A percentile compares a stretch with the other conserved stretches of the same genome.
Evolutionary conservation across 2,797 vertebrate genomes (phyloP).

Genomic region (Urophycis tenuis): DNA sequence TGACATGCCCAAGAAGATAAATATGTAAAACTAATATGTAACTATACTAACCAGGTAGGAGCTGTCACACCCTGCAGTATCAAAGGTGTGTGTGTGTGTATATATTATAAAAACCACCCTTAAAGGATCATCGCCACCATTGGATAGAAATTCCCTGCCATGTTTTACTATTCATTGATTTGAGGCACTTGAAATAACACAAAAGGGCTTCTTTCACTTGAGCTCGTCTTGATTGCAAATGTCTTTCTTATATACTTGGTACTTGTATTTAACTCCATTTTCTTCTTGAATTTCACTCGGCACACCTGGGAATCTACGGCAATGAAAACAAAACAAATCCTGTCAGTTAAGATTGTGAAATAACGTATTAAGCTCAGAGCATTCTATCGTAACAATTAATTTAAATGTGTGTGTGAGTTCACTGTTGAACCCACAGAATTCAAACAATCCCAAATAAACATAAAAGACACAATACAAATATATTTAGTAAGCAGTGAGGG

Average conservation of each 20-base stretch:
- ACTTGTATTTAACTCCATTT: slow-evolving; percentile 71
- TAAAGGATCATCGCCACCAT: no score
- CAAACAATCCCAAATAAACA: neutral
- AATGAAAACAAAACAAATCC: neutral
- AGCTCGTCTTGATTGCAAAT: neutral
- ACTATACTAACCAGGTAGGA: no score
- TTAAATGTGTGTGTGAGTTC: neutral
- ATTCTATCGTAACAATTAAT: neutral
- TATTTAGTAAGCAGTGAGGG: neutral
- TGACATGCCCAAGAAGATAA: no score
- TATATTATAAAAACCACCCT: no score
- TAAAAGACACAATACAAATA: neutral
- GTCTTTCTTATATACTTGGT: slow-evolving; percentile 71
- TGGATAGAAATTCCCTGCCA: neutral
- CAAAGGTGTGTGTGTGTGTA: no score
- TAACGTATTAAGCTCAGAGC: neutral
- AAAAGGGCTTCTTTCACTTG: neutral
- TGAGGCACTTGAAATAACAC: slow-evolving; percentile 16
- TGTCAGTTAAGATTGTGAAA: neutral
- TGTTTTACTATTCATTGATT: slow-evolving; percentile 30
- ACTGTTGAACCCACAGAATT: neutral
- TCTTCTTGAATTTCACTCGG: slow-evolving; percentile 72
- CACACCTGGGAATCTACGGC: slow-evolving; percentile 61
- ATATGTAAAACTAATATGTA: no score
- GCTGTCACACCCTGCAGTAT: no score